Percentiles rank a stretch among this genome's conserved stretches.
Evolutionary conservation across 2,113 vertebrate genomes (phyloP).

Genomic region (Ciconia maguari): DNA sequence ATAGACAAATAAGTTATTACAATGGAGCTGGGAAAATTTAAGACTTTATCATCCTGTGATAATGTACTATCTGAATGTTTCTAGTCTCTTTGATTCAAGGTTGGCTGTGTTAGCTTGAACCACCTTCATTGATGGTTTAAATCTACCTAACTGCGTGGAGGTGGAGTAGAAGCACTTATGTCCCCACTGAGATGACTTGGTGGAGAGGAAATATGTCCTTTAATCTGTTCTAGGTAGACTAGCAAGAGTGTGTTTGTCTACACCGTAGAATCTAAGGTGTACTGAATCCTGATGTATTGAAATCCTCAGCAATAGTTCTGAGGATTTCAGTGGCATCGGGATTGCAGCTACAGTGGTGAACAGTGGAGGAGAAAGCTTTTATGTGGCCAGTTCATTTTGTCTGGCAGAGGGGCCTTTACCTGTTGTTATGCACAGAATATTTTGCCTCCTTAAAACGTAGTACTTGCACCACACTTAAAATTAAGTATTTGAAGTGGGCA

Average conservation of each 20-base stretch:
- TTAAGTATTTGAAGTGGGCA: neutral
- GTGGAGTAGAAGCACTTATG: neutral
- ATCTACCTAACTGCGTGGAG: neutral
- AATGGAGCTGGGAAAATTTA: neutral
- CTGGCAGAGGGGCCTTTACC: neutral
- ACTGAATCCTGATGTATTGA: neutral
- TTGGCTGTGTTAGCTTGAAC: neutral
- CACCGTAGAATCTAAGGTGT: neutral
- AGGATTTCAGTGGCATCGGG: neutral
- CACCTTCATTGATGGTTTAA: neutral
- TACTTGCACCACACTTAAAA: neutral
- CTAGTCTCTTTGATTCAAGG: neutral
- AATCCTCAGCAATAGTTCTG: neutral
- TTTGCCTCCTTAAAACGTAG: neutral
- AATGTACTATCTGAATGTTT: neutral
- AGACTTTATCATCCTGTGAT: neutral
- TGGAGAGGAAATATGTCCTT: neutral
- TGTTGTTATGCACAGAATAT: neutral
- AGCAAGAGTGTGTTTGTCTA: neutral
- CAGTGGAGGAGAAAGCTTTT: neutral
- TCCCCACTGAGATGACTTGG: neutral
- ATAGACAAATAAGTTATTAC: neutral
- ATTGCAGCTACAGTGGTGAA: neutral
- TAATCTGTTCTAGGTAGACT: neutral
- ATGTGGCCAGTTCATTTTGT: neutral